Evolutionary conservation across 2,113 vertebrate species (phyloP).

Genomic region (Ciconia boyciana): DNA sequence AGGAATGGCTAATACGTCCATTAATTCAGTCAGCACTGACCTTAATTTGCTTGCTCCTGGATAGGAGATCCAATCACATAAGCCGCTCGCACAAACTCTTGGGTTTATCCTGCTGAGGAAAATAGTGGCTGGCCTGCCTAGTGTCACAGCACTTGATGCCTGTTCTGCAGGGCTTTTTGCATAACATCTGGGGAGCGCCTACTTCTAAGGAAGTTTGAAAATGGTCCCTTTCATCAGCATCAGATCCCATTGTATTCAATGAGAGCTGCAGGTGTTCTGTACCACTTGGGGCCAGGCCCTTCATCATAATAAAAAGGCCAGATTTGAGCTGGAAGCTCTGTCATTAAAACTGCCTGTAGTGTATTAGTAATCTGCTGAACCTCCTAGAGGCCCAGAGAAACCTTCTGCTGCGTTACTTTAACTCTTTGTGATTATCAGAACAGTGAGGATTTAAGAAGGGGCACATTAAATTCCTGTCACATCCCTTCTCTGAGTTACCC

Average conservation of each 20-base stretch:
- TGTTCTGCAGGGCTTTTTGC: slow-evolving; percentile 63
- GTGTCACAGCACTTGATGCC: slow-evolving; percentile 56
- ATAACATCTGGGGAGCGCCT: slow-evolving; percentile 64
- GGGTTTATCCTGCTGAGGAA: slow-evolving; percentile 49
- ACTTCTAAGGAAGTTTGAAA: slow-evolving; percentile 66
- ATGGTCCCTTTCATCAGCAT: slow-evolving; percentile 66
- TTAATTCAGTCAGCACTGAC: slow-evolving; percentile 50
- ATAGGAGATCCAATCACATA: slow-evolving; percentile 4
- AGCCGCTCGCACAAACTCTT: slow-evolving; percentile 3
- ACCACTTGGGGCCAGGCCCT: slow-evolving; percentile 64
- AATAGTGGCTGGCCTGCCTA: slow-evolving; percentile 54
- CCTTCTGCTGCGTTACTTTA: slow-evolving; percentile 50
- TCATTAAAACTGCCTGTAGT: slow-evolving; percentile 59
- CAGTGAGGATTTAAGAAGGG: slow-evolving; percentile 27
- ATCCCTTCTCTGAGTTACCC: slow-evolving; percentile 11
- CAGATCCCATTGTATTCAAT: slow-evolving; percentile 70
- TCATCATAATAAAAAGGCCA: slow-evolving; percentile 62
- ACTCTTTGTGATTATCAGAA: slow-evolving; percentile 45
- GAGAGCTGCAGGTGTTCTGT: slow-evolving; percentile 67
- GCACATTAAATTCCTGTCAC: slow-evolving; percentile 38
- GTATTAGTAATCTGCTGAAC: slow-evolving; percentile 54
- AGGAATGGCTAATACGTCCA: slow-evolving; percentile 4
- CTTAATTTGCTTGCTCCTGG: slow-evolving; percentile 44
- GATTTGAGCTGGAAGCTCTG: slow-evolving; percentile 63
- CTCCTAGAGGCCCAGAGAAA: slow-evolving; percentile 51